Conservation (phyloP, 2,113 vertebrate species). For the Collichthys lucidus region DNA sequence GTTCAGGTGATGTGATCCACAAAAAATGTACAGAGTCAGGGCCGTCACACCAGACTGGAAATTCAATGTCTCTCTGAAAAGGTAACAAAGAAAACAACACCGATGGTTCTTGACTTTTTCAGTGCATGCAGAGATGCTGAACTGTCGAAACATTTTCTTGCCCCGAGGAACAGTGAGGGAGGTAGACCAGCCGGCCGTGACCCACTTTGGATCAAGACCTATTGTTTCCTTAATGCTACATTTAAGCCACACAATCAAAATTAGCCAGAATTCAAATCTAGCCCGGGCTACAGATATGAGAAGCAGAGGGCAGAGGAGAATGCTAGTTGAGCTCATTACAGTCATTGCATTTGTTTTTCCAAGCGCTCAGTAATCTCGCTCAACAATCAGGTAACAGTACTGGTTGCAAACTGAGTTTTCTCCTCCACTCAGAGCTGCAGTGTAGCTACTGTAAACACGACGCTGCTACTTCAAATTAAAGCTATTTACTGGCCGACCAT, state of each 20-base stretch:
- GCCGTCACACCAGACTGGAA: neutral
- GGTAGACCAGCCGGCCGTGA: neutral
- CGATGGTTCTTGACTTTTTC: neutral
- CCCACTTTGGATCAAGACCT: conserved; percentile 28
- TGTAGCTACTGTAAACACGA: neutral
- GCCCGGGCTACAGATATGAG: neutral
- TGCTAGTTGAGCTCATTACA: neutral
- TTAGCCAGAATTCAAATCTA: neutral
- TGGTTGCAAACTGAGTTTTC: no score
- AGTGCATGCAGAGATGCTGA: neutral
- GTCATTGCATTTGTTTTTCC: neutral
- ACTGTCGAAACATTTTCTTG: neutral
- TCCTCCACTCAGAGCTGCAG: neutral
- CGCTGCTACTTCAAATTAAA: neutral
- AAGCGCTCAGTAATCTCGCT: neutral
- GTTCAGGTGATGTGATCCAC: neutral
- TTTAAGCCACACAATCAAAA: conserved; percentile 9
- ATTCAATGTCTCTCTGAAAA: neutral
- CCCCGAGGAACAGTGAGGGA: conserved; percentile 2
- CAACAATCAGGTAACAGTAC: neutral
- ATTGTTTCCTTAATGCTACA: conserved; percentile 14
- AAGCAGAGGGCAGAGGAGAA: neutral
- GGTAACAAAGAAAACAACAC: neutral
- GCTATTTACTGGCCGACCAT: neutral
- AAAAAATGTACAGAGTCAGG: conserved; percentile 10